Conservation (phyloP, 2,888 invertebrate genomes). For the Oligia latruncula region DNA sequence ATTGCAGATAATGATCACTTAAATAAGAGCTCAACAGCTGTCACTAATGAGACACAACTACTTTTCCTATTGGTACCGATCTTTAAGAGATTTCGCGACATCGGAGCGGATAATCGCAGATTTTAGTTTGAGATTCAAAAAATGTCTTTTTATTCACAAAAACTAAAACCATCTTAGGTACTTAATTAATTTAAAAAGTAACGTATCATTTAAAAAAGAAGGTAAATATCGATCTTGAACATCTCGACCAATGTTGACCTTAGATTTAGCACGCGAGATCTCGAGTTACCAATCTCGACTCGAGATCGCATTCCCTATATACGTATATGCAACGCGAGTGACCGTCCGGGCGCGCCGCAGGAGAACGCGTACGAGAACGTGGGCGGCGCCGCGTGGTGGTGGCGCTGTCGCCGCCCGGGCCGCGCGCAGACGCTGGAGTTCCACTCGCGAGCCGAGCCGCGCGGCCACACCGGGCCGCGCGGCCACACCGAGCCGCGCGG, state of each 20-base stretch:
- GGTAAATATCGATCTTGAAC: not conserved
- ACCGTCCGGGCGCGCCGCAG: not conserved
- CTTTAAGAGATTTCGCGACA: no score
- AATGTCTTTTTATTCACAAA: no score
- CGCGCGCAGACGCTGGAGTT: conserved; percentile 81
- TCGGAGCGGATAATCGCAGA: no score
- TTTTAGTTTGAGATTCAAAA: no score
- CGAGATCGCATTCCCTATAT: not conserved
- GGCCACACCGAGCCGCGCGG: conserved; percentile 44
- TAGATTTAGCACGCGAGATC: not conserved
- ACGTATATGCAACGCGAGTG: not conserved
- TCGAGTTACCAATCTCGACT: not conserved
- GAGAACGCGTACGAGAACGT: conserved; percentile 55
- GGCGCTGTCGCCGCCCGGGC: conserved; percentile 68
- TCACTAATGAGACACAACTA: no score
- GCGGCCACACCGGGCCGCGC: conserved; percentile 25
- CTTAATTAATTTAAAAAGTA: no score
- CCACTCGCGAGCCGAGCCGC: conserved; percentile 69
- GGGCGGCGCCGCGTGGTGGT: conserved; percentile 59
- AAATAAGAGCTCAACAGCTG: no score
- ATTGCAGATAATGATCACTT: no score
- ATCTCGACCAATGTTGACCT: not conserved
- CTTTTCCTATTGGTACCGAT: no score
- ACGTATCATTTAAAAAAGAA: no score
- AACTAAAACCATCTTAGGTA: no score